Evolutionary conservation across 2,113 vertebrate species (phyloP).

Genomic region (Rhadina sibilatrix): DNA sequence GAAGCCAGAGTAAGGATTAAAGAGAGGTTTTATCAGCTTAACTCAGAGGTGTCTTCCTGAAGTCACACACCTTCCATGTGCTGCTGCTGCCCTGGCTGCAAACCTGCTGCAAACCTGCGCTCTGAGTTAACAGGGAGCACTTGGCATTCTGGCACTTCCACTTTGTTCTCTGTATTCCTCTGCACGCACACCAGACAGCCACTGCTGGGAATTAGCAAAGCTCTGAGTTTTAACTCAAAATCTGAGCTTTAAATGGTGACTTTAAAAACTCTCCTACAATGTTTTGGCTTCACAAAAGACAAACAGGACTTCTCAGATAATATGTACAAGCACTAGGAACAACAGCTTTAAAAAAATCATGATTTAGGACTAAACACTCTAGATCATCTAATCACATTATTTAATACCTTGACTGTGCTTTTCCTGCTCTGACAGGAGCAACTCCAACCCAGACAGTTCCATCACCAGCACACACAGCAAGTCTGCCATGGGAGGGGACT

Average conservation of each 20-base stretch:
- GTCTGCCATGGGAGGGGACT: not conserved
- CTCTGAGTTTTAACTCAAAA: not conserved
- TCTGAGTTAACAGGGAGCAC: not conserved
- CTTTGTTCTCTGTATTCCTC: not conserved
- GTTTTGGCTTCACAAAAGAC: not conserved
- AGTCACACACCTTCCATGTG: not conserved
- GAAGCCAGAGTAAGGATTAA: not conserved
- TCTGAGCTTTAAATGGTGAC: not conserved
- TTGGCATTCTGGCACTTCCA: not conserved
- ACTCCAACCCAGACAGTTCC: not conserved
- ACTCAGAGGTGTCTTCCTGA: not conserved
- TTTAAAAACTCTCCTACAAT: not conserved
- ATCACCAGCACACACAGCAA: accelerated
- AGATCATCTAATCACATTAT: not conserved
- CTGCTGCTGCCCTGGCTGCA: not conserved
- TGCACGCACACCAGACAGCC: not conserved
- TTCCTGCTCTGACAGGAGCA: not conserved
- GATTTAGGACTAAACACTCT: not conserved
- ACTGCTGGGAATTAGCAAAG: not conserved
- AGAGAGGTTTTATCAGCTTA: not conserved
- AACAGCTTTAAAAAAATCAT: not conserved
- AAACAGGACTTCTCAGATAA: not conserved
- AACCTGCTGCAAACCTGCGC: not conserved
- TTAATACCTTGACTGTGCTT: not conserved
- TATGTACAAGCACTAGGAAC: not conserved